phyloP scores from a whole-genome alignment of 1,140 invertebrate genomes.

The Platorchestia sp. region DNA sequence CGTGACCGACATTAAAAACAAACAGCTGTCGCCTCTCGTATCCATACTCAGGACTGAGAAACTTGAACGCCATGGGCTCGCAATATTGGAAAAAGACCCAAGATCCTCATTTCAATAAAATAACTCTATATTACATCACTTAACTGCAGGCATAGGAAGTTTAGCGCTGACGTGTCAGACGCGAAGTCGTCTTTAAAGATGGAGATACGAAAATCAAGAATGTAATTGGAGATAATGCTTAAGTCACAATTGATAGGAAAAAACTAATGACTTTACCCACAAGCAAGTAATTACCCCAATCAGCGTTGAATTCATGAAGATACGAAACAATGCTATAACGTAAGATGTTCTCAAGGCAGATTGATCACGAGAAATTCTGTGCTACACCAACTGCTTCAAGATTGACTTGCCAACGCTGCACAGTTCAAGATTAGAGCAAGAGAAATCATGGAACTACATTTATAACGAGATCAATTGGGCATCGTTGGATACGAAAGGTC shows the following conservation, averaged over 20 bases:
- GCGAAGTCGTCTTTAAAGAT: too few species aligned
- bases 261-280: background rate
- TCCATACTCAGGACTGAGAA: background rate
- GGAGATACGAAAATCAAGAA: background rate
- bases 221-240: background rate
- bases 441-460: background rate
- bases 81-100: background rate
- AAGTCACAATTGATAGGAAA: background rate
- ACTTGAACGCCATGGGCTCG: background rate
- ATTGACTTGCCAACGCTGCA: background rate
- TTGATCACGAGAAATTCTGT: background rate
- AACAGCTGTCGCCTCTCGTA: background rate
- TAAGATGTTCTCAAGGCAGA: background rate
- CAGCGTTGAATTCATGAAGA: background rate
- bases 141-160: background rate
- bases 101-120: background rate
- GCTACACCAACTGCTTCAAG: background rate
- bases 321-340: background rate
- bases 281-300: background rate
- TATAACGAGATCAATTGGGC: background rate
- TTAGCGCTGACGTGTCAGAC: background rate
- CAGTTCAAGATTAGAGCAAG: background rate
- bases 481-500: background rate
- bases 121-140: background rate
- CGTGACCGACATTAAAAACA: background rate